phyloP scores from a whole-genome alignment of 1,140 invertebrate species.

The Chymomyza costata region DNA sequence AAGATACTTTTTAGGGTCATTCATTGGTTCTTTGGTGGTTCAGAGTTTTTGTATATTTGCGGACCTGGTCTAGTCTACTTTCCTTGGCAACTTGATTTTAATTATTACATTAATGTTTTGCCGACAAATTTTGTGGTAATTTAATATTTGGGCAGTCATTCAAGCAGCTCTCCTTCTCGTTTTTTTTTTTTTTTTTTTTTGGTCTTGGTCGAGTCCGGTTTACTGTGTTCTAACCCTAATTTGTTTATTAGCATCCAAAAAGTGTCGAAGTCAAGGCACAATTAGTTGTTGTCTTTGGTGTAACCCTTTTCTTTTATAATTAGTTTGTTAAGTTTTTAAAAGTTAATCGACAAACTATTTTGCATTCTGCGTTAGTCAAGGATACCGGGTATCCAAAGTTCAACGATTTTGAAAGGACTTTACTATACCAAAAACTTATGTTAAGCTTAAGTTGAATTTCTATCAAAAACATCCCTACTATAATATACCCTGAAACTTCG shows the following conservation, averaged over 20 bases:
- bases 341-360: too few species aligned
- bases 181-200: too few species aligned
- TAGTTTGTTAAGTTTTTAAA: slow-evolving; percentile 63
- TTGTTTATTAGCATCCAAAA: slow-evolving; percentile 23
- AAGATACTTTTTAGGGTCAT: slow-evolving; percentile 13
- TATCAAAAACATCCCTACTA: too few species aligned
- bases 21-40: slow-evolving; percentile 13
- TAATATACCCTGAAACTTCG: too few species aligned
- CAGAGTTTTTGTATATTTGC: slow-evolving; percentile 12
- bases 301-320: slow-evolving; percentile 58
- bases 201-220: slow-evolving; percentile 31
- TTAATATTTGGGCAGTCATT: slow-evolving; percentile 51
- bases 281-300: slow-evolving; percentile 32
- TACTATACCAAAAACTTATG: too few species aligned
- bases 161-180: slow-evolving; percentile 25
- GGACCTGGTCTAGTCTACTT: slow-evolving; percentile 27
- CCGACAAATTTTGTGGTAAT: slow-evolving; percentile 72
- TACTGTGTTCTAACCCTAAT: slow-evolving; percentile 15
- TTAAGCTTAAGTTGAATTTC: too few species aligned
- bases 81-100: slow-evolving; percentile 62
- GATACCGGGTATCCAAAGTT: too few species aligned
- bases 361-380: too few species aligned
- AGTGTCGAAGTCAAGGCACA: slow-evolving; percentile 61
- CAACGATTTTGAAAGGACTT: too few species aligned
- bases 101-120: slow-evolving; percentile 69